These are phyloP conservation scores for Crenichthys baileyi DNA, from an alignment of 2,797 vertebrate species.

Conservation along the genomic window DNA sequence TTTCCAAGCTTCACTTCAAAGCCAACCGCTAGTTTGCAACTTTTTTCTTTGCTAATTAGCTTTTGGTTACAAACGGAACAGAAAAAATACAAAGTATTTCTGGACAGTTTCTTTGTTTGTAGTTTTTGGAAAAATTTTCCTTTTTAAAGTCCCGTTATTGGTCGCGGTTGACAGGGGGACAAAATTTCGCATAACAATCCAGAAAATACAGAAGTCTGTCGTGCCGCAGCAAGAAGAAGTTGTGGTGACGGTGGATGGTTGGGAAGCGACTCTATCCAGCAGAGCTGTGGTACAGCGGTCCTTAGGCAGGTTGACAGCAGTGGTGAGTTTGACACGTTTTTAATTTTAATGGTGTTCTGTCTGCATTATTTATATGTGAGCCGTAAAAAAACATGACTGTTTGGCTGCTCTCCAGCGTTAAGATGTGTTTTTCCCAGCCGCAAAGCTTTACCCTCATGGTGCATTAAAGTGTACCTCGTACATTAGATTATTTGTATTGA, in stretches of 20 bases:
- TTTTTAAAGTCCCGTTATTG: not conserved
- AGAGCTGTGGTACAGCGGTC: not conserved
- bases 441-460: not conserved
- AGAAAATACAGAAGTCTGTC: not conserved
- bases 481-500: not conserved
- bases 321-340: not conserved
- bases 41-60: not conserved
- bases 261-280: not conserved
- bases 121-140: not conserved
- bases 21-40: not conserved
- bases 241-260: not conserved
- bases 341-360: not conserved
- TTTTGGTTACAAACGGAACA: not conserved
- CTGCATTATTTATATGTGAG: not conserved
- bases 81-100: not conserved
- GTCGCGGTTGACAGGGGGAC: not conserved
- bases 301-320: not conserved
- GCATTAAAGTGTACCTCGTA: not conserved
- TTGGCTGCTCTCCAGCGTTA: too few species aligned
- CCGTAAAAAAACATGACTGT: too few species aligned
- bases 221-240: not conserved
- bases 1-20: not conserved
- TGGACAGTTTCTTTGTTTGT: not conserved
- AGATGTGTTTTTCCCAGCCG: too few species aligned
- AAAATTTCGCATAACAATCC: too few species aligned